Evolutionary conservation across 1,140 invertebrate species (phyloP).

Genomic region (Drosophila arizonae): DNA sequence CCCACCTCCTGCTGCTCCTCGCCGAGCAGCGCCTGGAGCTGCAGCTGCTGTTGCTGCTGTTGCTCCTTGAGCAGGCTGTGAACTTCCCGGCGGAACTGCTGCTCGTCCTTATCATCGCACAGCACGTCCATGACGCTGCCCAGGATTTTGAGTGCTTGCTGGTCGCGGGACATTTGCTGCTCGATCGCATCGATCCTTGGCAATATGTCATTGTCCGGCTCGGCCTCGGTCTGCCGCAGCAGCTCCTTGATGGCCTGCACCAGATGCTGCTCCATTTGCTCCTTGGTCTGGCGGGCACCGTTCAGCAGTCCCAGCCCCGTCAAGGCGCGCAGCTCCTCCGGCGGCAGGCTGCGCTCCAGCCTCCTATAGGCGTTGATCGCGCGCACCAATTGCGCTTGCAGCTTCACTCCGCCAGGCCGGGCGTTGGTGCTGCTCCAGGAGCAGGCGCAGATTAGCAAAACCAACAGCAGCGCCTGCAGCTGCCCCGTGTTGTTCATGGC

Average conservation of each 20-base stretch:
- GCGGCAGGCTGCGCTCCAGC: constrained; percentile 55
- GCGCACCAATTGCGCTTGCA: constrained; percentile 64
- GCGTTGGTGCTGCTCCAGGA: constrained; percentile 12
- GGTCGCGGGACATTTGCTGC: constrained; percentile 61
- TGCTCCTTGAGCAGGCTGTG: constrained; percentile 37
- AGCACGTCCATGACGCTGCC: constrained; percentile 67
- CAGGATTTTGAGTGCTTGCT: constrained; percentile 64
- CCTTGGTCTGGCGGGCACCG: constrained; percentile 63
- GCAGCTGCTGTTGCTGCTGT: constrained; percentile 16
- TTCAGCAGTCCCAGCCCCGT: constrained; percentile 69
- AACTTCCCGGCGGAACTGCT: constrained; percentile 55
- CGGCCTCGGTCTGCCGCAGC: constrained; percentile 37
- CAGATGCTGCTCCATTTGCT: constrained; percentile 69
- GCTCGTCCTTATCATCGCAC: constrained; percentile 43
- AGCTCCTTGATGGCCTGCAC: constrained; percentile 57
- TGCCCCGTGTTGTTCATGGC: constrained; percentile 15
- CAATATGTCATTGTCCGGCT: constrained; percentile 34
- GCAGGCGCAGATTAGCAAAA: constrained; percentile 13
- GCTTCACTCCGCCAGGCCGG: constrained; percentile 27
- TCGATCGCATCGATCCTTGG: constrained; percentile 71
- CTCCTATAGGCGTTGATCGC: constrained; percentile 64
- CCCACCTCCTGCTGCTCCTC: constrained; percentile 23
- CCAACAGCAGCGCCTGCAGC: constrained; percentile 24
- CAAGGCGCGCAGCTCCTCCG: constrained; percentile 59
- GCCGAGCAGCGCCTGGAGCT: not conserved